phyloP scores from a whole-genome alignment of 1,140 invertebrate genomes.

The Charaxes varanes region DNA sequence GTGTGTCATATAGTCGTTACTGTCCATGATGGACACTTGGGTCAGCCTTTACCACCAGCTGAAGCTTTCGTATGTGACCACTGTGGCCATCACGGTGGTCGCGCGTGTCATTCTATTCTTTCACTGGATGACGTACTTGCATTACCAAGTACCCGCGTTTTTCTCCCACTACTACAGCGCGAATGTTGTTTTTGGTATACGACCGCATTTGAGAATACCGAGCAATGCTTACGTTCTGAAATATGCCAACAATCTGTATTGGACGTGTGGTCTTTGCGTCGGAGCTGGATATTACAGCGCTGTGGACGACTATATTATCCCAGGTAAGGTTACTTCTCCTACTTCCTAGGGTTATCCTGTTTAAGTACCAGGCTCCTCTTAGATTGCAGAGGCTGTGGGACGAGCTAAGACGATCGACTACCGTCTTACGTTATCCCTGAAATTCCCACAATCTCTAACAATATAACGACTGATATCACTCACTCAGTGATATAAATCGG shows the following conservation, averaged over 20 bases:
- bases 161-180: constrained; percentile 21
- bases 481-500: too few relatives aligned
- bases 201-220: constrained; percentile 8
- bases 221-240: constrained; percentile 13
- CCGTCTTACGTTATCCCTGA: too few relatives aligned
- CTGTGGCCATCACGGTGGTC: constrained; percentile 13
- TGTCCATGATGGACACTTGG: too few relatives aligned
- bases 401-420: too few relatives aligned
- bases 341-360: too few relatives aligned
- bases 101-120: constrained; percentile 25
- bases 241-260: constrained; percentile 28
- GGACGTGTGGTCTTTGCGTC: constrained; percentile 25
- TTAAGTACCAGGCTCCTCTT: too few relatives aligned
- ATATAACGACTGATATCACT: too few relatives aligned
- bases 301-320: constrained; percentile 15
- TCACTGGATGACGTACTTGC: constrained; percentile 37
- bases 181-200: constrained; percentile 14
- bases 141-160: constrained; percentile 29
- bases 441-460: too few relatives aligned
- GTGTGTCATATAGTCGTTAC: too few relatives aligned
- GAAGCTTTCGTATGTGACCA: constrained; percentile 25
- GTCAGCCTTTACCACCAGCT: too few relatives aligned
- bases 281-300: constrained; percentile 28
- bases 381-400: too few relatives aligned
- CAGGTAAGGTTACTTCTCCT: too few relatives aligned